Base-by-base conservation (phyloP, 2,888 invertebrate genomes). In the Erynnis tages region DNA sequence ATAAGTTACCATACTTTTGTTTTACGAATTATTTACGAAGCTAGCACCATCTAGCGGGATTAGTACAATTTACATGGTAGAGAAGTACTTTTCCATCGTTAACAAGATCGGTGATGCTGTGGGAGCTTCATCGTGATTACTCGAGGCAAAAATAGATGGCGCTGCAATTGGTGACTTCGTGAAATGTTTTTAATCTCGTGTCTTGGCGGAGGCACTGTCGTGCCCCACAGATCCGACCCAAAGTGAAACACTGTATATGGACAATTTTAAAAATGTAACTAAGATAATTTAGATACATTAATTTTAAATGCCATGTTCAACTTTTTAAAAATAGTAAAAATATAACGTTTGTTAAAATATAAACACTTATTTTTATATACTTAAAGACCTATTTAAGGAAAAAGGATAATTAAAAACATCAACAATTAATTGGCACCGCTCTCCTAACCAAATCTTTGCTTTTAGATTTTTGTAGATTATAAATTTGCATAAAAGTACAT, bases 11-110 rank as follows among this genome's bases (percentile, higher is more conserved):
- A 50, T 34, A 34, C 35, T 1, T 7, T 43, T 8, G 4, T 8
- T 14, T 11, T 11, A 19, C n/a, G 19, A 27, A 29, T 1, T 19
- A 17, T 35, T 38, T 13, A n/a, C 8, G 1, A 17, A 35, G 43
- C 32, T 34, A 32, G 45, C 54, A 56, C 60, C 58, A 59, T 60
- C 62, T 59, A 57, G 37, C 52, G 38, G 3, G 25, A 45, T 17
- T 21, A 32, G 8, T 27, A 35, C n/a, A n/a, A n/a, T n/a, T n/a
- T n/a, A n/a, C n/a, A n/a, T n/a, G n/a, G n/a, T n/a, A n/a, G n/a
- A n/a, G n/a, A n/a, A 38, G 13, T 46, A 44, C 40, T 46, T 48
- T 44, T 44, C 45, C 19, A 32, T 29, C 14, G 1, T 8, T 16
- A 5, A 13, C 8, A 17, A 34, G 8, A n/a, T 34, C 7, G 14